Conservation (phyloP, 2,888 invertebrate species). For the Metacarcinus magister region DNA sequence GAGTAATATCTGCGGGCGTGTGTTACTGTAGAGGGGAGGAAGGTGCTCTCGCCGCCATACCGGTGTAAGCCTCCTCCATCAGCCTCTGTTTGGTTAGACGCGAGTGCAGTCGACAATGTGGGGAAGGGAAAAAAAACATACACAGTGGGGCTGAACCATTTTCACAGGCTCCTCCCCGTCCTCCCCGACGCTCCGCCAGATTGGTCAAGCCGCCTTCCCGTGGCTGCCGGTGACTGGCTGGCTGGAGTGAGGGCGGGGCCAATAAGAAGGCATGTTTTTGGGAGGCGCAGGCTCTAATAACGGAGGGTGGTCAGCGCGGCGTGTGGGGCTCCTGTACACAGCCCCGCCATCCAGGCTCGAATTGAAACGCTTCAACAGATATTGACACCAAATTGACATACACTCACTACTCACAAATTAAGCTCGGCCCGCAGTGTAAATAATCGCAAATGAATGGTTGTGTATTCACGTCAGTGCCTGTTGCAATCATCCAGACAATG, state of each 20-base stretch:
- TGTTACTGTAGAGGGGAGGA: conserved; percentile 56
- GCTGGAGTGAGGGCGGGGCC: conserved; percentile 62
- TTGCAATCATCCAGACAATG: conserved; percentile 78
- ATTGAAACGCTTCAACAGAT: conserved; percentile 79
- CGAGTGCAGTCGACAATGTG: conserved; percentile 70
- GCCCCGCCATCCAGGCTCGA: conserved; percentile 75
- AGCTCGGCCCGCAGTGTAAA: conserved; percentile 79
- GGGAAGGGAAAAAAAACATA: conserved; percentile 65
- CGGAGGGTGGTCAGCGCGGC: conserved; percentile 61
- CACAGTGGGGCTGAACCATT: conserved; percentile 65
- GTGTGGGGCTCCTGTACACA: conserved; percentile 70
- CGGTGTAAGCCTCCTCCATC: conserved; percentile 69
- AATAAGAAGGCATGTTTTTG: conserved; percentile 71
- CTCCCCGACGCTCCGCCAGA: conserved; percentile 56
- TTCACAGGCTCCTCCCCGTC: conserved; percentile 67
- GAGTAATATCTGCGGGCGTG: conserved; percentile 14
- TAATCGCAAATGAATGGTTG: conserved; percentile 79
- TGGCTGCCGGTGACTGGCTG: conserved; percentile 60
- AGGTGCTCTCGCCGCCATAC: conserved; percentile 62
- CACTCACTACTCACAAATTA: conserved; percentile 80
- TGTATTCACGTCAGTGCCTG: conserved; percentile 79
- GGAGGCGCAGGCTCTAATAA: conserved; percentile 73
- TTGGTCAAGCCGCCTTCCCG: conserved; percentile 53
- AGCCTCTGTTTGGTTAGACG: conserved; percentile 74
- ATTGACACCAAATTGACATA: conserved; percentile 81